Evolutionary conservation across 1,140 invertebrate species (phyloP).

Genomic region (Caenorhabditis remanei): DNA sequence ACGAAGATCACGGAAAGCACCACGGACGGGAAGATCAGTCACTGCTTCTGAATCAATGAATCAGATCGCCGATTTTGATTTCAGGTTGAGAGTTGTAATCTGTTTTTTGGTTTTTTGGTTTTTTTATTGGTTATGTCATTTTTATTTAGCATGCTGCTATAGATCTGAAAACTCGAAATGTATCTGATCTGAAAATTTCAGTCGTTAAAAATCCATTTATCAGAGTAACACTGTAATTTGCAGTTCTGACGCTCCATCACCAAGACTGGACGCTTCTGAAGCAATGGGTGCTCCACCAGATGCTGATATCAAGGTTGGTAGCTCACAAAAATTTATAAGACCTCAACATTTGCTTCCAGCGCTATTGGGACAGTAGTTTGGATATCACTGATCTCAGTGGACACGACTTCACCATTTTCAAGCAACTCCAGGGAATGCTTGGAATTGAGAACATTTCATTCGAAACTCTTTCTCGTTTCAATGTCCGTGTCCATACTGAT

Average conservation of each 20-base stretch:
- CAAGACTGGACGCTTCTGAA: constrained; percentile 27
- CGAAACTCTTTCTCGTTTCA: constrained; percentile 73
- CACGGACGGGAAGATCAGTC: constrained; percentile 8
- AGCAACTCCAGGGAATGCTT: constrained; percentile 52
- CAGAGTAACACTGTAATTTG: neutral
- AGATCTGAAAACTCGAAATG: no score
- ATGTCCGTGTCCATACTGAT: constrained; percentile 75
- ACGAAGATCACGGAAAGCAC: neutral
- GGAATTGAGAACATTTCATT: constrained; percentile 69
- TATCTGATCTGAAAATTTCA: no score
- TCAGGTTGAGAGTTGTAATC: constrained; percentile 4
- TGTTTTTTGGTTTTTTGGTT: neutral
- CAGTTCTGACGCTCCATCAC: constrained; percentile 60
- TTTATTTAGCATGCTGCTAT: neutral
- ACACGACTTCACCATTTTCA: constrained; percentile 36
- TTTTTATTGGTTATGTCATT: neutral
- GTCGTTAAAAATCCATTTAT: no score
- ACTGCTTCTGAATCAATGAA: constrained; percentile 13
- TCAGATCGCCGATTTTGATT: constrained; percentile 47
- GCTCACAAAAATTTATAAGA: no score
- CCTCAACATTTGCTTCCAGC: neutral
- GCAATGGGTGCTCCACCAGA: constrained; percentile 19
- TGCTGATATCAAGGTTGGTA: constrained; percentile 18
- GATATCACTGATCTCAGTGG: constrained; percentile 54
- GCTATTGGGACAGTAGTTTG: constrained; percentile 52